Evolutionary conservation across 1,140 invertebrate genomes (phyloP), one percentile per base, ranked within the genome.

Genomic region (Coptotermes formosanus): DNA sequence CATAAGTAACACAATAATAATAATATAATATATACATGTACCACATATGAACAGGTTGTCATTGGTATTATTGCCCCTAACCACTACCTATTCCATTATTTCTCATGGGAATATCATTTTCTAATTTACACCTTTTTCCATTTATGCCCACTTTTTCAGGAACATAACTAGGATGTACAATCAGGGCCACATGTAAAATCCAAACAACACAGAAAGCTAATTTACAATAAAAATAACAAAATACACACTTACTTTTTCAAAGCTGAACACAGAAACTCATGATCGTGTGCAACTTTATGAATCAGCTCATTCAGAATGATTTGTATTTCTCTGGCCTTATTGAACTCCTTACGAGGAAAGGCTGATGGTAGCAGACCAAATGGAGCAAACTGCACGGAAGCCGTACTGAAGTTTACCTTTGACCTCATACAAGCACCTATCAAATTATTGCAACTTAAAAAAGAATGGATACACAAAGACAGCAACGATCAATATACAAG

Each of bases 251-350:
- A 95, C 94, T 91, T 92, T 89, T 90, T 93, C 48, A 98, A 92
- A 83, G 94, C 94, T 48, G 94, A 91, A 25, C 92, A 92, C 12
- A 99, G 91, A 91, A 99, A 99, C 83, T 95, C 93, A 89, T 95
- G 92, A 92, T 98, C 94, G 91, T 97, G 94, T 12, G 97, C 96
- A 81, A 98, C 95, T 91, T 94, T 95, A 89, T 98, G 97, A 91
- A 98, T 96, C 6, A 99, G 91, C 89, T 95, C 93, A 92, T 98
- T 98, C 14, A 98, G 92, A 59, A 95, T 91, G 19, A 92, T 91
- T 90, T 98, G 97, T 75, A 97, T 91, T 69, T 93, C 91, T 21
- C 95, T 91, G 3, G 95, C 96, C 90, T 95, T 95, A 81, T 95
- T 90, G 90, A 98, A 98, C 89, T 96, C 94, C 45, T 92, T 91